Evolutionary conservation across 2,888 invertebrate species (phyloP).

Genomic region (Melolontha melolontha): DNA sequence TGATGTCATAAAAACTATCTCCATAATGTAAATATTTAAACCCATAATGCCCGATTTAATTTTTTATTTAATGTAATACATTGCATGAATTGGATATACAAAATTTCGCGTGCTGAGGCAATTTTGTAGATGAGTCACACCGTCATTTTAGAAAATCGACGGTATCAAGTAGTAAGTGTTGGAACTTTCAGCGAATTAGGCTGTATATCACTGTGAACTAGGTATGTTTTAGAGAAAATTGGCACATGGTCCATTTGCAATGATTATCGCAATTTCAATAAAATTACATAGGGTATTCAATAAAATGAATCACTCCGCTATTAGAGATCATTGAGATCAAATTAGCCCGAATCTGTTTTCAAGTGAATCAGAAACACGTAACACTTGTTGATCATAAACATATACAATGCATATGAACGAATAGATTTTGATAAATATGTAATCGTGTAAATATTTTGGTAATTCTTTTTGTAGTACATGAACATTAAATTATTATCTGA

Average conservation of each 20-base stretch:
- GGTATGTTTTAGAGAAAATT: slow-evolving; percentile 1
- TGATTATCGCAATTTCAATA: slow-evolving; percentile 5
- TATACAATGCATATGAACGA: no score
- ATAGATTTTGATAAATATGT: no score
- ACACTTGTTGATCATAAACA: no score
- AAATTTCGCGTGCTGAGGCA: slow-evolving; percentile 20
- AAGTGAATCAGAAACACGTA: no score
- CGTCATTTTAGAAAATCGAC: slow-evolving; percentile 22
- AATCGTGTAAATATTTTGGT: no score
- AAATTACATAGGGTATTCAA: slow-evolving; percentile 3
- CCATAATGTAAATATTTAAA: slow-evolving; percentile 29
- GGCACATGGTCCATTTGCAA: slow-evolving; percentile 13
- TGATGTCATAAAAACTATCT: slow-evolving; percentile 32
- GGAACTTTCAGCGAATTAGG: slow-evolving; percentile 8
- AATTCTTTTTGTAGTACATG: no score
- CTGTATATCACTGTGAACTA: slow-evolving; percentile 7
- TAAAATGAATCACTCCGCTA: slow-evolving; percentile 15
- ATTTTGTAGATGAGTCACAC: slow-evolving; percentile 15
- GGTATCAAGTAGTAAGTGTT: background rate
- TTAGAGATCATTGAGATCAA: background rate
- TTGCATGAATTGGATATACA: slow-evolving; percentile 26
- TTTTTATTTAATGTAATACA: slow-evolving; percentile 3
- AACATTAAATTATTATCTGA: no score
- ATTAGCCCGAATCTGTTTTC: no score
- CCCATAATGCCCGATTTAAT: slow-evolving; percentile 1